These are phyloP conservation scores for Anoplolepis gracilipes DNA, from an alignment of 1,140 invertebrate genomes.

Conservation along the genomic window DNA sequence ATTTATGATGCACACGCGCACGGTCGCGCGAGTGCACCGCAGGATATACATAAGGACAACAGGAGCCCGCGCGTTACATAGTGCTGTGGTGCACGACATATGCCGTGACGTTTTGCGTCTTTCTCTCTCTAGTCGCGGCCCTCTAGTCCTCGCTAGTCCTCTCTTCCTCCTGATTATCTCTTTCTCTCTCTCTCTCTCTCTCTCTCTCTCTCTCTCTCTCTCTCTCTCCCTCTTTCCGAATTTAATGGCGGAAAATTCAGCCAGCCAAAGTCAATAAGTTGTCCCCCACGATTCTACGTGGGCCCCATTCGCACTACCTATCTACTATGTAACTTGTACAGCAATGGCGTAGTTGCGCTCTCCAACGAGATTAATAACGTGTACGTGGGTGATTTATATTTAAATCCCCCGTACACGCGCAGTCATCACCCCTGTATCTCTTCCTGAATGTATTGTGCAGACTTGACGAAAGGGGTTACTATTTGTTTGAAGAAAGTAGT, in stretches of 20 bases:
- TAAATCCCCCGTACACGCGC: constrained; percentile 16
- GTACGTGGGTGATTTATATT: constrained; percentile 39
- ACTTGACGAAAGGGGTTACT: constrained; percentile 16
- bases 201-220: constrained; percentile 72
- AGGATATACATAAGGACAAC: constrained; percentile 69
- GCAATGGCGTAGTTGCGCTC: constrained; percentile 48
- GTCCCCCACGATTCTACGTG: constrained; percentile 43
- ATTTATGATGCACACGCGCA: constrained; percentile 71
- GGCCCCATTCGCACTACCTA: constrained; percentile 54
- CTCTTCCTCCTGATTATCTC: constrained; percentile 28
- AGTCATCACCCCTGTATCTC: constrained; percentile 22
- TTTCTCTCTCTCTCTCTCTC: constrained; percentile 67
- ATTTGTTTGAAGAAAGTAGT: background rate
- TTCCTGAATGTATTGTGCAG: constrained; percentile 7
- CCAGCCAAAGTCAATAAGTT: constrained; percentile 76
- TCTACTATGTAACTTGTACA: constrained; percentile 45
- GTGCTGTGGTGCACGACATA: constrained; percentile 77
- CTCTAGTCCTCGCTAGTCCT: constrained; percentile 12
- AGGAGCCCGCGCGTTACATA: constrained; percentile 77
- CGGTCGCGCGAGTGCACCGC: constrained; percentile 36
- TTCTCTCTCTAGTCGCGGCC: background rate
- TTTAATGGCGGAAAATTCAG: constrained; percentile 78
- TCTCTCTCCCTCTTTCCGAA: constrained; percentile 71
- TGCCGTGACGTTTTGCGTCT: constrained; percentile 75
- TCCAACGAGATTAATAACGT: background rate